Evolutionary conservation across 2,113 vertebrate species (phyloP).

Genomic region (Sinocyclocheilus grahami): DNA sequence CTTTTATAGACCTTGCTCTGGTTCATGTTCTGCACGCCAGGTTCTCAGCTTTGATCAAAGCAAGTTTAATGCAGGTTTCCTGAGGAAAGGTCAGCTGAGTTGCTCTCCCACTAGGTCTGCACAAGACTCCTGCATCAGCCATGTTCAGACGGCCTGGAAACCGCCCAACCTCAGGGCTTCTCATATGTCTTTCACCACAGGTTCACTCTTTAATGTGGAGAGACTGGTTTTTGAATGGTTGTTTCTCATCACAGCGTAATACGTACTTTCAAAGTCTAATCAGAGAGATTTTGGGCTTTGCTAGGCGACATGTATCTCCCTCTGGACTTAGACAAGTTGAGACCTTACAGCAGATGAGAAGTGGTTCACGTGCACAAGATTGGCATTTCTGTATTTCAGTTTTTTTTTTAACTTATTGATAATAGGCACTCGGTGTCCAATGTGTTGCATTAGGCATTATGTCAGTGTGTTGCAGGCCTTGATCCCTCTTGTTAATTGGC

Average conservation of each 20-base stretch:
- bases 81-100: not conserved
- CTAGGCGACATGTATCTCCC: slow-evolving; percentile 9
- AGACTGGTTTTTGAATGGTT: slow-evolving; percentile 14
- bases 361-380: not conserved
- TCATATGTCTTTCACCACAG: slow-evolving; percentile 28
- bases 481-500: not conserved
- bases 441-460: not conserved
- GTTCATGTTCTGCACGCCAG: no score
- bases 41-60: no score
- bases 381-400: not conserved
- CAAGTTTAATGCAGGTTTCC: not conserved
- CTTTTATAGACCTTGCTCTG: no score
- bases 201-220: slow-evolving; percentile 40
- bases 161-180: slow-evolving; percentile 12
- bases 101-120: not conserved
- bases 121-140: not conserved
- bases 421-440: not conserved
- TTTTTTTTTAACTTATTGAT: not conserved
- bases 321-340: not conserved
- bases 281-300: slow-evolving; percentile 22
- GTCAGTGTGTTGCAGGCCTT: not conserved
- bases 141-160: not conserved
- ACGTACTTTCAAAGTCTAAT: not conserved
- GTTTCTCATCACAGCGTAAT: slow-evolving; percentile 24
- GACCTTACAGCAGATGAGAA: not conserved